phyloP scores from a whole-genome alignment of 2,888 invertebrate genomes.

The Andrena bicolor region DNA sequence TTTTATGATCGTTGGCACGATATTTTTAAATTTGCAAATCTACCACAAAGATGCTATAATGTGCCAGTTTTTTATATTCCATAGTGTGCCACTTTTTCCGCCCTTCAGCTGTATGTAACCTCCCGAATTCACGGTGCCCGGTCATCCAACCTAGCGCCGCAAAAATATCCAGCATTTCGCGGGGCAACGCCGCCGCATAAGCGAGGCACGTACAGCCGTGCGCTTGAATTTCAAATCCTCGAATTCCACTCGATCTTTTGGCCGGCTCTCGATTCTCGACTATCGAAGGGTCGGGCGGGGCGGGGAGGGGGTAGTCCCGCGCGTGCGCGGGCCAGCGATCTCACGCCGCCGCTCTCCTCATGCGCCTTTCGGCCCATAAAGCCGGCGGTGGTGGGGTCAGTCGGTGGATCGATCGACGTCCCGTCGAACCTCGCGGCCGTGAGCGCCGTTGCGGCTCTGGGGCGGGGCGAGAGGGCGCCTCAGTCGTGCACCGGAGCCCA shows the following conservation, averaged over 20 bases:
- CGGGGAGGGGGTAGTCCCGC: slow-evolving; percentile 1
- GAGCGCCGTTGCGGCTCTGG: slow-evolving; percentile 77
- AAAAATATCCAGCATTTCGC: background rate
- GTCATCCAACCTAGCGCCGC: background rate
- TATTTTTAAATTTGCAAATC: too few species aligned
- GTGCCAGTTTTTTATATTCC: too few species aligned
- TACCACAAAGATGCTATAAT: too few species aligned
- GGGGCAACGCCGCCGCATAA: background rate
- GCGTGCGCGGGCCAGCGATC: slow-evolving; percentile 31
- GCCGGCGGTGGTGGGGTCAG: slow-evolving; percentile 55
- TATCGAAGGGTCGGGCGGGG: background rate
- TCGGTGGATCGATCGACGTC: slow-evolving; percentile 74
- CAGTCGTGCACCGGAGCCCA: slow-evolving; percentile 86
- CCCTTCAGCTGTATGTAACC: too few species aligned
- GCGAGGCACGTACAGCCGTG: too few species aligned
- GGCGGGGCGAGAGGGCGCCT: slow-evolving; percentile 88
- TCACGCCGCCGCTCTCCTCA: slow-evolving; percentile 7
- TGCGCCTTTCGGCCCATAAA: background rate
- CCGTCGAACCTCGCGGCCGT: slow-evolving; percentile 54
- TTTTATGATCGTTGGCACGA: too few species aligned
- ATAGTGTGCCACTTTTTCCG: too few species aligned
- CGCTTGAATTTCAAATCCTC: slow-evolving; percentile 32
- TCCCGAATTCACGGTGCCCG: background rate
- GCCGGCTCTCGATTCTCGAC: slow-evolving; percentile 21
- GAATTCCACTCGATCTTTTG: slow-evolving; percentile 22